Conservation (phyloP, 92 coral and sea anemone genomes). For the Anthopleura xanthogrammica region DNA sequence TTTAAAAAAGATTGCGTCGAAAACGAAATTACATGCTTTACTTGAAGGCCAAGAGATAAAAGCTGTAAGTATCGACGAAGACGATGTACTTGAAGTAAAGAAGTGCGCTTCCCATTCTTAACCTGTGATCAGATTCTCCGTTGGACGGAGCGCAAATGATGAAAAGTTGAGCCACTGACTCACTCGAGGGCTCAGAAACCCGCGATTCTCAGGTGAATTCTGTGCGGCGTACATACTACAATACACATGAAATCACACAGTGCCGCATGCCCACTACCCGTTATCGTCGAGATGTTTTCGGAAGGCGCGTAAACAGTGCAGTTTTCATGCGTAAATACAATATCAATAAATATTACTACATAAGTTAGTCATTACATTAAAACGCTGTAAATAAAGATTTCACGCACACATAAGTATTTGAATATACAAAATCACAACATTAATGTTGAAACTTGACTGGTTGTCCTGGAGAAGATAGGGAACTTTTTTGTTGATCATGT, state of each 20-base stretch:
- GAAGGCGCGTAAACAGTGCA: too few species aligned
- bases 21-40: too few species aligned
- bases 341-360: background rate
- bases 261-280: too few species aligned
- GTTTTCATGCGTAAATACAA: too few species aligned
- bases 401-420: background rate
- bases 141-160: background rate
- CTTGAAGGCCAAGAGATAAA: too few species aligned
- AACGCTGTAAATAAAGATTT: background rate
- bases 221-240: too few species aligned
- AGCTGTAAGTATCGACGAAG: background rate
- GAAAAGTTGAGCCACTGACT: background rate
- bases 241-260: too few species aligned
- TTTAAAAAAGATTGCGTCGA: too few species aligned
- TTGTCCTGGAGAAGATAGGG: background rate
- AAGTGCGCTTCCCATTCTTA: background rate
- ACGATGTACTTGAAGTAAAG: background rate
- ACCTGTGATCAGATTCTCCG: too few species aligned
- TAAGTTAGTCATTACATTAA: background rate
- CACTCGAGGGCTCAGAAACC: too few species aligned
- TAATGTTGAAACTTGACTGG: background rate
- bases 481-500: background rate
- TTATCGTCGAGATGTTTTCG: too few species aligned
- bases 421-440: background rate
- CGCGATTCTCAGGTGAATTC: too few species aligned